Evolutionary conservation across 2,797 vertebrate genomes (phyloP).

Genomic region (Mormyrus proboscirostris): DNA sequence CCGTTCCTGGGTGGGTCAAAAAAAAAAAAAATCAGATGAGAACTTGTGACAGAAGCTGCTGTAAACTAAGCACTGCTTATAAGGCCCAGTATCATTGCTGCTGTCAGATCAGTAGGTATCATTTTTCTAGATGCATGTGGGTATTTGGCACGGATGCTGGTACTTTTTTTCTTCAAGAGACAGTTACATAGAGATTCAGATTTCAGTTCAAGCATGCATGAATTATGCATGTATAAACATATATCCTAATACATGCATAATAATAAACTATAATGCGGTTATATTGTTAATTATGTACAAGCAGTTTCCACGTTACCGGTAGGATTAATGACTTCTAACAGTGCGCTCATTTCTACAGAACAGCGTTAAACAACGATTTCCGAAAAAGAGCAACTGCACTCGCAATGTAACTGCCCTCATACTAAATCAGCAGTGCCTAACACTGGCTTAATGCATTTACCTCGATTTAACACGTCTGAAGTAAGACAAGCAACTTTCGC

Average conservation of each 20-base stretch:
- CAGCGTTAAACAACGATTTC: not conserved
- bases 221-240: not conserved
- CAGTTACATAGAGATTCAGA: not conserved
- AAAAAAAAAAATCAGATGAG: not conserved
- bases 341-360: not conserved
- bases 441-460: not conserved
- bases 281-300: not conserved
- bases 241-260: not conserved
- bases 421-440: not conserved
- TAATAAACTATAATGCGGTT: not conserved
- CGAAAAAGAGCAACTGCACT: not conserved
- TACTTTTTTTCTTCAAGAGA: not conserved
- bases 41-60: not conserved
- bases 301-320: not conserved
- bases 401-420: not conserved
- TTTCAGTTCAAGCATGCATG: not conserved
- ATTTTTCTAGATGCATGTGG: not conserved
- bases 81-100: not conserved
- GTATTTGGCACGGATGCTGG: not conserved
- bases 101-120: not conserved
- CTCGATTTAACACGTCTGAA: not conserved
- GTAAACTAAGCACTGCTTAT: not conserved
- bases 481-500: not conserved
- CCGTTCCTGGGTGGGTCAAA: not conserved
- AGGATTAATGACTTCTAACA: not conserved